A percentile compares a stretch with the other conserved stretches of the same genome.
phyloP scores from a whole-genome alignment of 2,888 invertebrate species.

The Oxycera nigricornis region DNA sequence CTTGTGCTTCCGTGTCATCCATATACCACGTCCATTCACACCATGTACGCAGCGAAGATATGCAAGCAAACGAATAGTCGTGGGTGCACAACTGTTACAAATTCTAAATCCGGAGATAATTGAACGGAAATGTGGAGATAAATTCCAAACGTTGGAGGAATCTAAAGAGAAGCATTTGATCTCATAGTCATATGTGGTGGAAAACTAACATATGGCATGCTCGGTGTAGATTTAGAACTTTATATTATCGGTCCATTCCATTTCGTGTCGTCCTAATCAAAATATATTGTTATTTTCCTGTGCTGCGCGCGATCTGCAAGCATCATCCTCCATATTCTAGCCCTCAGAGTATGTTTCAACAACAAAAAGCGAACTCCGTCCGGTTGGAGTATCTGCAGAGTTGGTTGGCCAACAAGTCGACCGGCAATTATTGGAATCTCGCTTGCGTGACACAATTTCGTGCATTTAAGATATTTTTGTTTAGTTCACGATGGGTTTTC shows the following conservation, averaged over 20 bases:
- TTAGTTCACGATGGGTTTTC: no score
- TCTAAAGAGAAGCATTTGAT: background rate
- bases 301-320: background rate
- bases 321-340: background rate
- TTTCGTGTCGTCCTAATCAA: conserved; percentile 8
- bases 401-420: background rate
- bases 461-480: conserved; percentile 24
- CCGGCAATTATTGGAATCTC: conserved; percentile 27
- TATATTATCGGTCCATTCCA: background rate
- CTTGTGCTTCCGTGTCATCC: background rate
- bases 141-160: background rate
- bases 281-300: conserved; percentile 25
- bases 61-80: conserved; percentile 5
- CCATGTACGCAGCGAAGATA: background rate
- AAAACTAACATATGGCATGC: no score
- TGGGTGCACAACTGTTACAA: conserved; percentile 35
- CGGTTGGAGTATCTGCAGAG: background rate
- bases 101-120: conserved; percentile 36
- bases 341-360: background rate
- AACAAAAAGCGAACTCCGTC: background rate
- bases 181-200: background rate
- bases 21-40: background rate
- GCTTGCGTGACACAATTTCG: conserved; percentile 35
- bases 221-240: no score
- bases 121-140: conserved; percentile 35